Base-by-base conservation (phyloP, 2,888 invertebrate genomes). In the Eumerus sabulonum region DNA sequence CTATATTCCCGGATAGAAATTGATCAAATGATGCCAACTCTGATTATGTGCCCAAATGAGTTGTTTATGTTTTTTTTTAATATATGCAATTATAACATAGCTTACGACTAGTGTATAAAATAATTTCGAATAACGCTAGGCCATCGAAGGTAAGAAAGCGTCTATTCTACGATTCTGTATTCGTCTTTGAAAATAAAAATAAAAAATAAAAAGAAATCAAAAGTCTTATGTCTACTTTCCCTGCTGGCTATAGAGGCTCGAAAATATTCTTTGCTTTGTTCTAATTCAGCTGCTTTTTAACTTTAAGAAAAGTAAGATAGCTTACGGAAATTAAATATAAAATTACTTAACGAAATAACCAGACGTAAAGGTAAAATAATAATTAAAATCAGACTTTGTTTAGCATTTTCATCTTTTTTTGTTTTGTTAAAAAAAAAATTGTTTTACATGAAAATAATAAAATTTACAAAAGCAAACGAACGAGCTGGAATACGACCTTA, bases 351-450 rank as follows among this genome's bases (percentile, higher is more conserved):
- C 45, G 51, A 67, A 68, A 76, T 76, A 76, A 64, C 76, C 70
- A 70, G 76, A 56, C 59, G 36, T n/a, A 57, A 72, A 57, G 67
- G 16, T 66, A 66, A 53, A 70, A 68, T 35, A 62, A 50, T 47
- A 48, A 76, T 76, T 71, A 76, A 76, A 77, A 77, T 77, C 77
- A 77, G 77, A 77, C 77, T 76, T 67, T 68, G 68, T 76, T 77
- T 76, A 27, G 27, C 27, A 27, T n/a, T n/a, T n/a, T n/a, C n/a
- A n/a, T n/a, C n/a, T n/a, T 27, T 2, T 27, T 27, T 27, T 27
- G 27, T 27, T 27, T 27, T 7, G 27, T 27, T 27, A 2, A 7
- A 27, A 27, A 27, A 27, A 27, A 4, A 27, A 27, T 27, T 27
- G n/a, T 27, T 27, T 4, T 7, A 27, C 27, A 7, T 27, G 7